Base-by-base conservation (phyloP, 2,888 invertebrate genomes). In the Heliothis peltigera region DNA sequence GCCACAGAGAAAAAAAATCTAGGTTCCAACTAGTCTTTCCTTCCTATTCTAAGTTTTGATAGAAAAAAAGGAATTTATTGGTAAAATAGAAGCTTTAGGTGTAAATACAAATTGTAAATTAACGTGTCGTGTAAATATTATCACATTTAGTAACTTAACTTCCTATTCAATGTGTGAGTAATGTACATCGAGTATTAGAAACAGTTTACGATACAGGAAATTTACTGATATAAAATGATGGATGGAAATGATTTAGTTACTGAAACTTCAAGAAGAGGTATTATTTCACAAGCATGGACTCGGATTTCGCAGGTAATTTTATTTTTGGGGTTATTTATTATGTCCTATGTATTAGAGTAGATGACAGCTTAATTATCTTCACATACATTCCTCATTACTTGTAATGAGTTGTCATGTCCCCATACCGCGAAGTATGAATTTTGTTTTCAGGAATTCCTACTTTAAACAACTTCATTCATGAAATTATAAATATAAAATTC, bases 231-330 rank as follows among this genome's bases (percentile, higher is more conserved):
- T 66, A 81, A 70, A 79, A 96, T 96, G 96, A 96, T 96, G 96
- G 97, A 97, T 95, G 96, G 96, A 92, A 97, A 96, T 89, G 97
- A 97, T 95, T 93, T 96, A 89, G 91, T 95, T 75, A 91, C 95
- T 86, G 95, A 96, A 86, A 88, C 90, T 82, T 90, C 91, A 80
- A 96, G 96, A 89, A 96, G 95, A 92, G 96, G 96, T 88, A 94
- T 96, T 80, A 88, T 97, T 83, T 96, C 96, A 76, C 97, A 97
- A 93, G 95, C 96, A 75, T 96, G 96, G 95, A 96, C 95, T 57
- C 96, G 96, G 89, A 88, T 97, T 89, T 96, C 96, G 83, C 97
- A 97, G 96, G 97, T 96, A 91, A 28, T 63, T 21, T 25, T 0
- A 7, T 49, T 55, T 74, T 75, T 64, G 70, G 56, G 64, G 57